phyloP scores from a whole-genome alignment of 2,888 invertebrate species.

The Chelonus formosanus region DNA sequence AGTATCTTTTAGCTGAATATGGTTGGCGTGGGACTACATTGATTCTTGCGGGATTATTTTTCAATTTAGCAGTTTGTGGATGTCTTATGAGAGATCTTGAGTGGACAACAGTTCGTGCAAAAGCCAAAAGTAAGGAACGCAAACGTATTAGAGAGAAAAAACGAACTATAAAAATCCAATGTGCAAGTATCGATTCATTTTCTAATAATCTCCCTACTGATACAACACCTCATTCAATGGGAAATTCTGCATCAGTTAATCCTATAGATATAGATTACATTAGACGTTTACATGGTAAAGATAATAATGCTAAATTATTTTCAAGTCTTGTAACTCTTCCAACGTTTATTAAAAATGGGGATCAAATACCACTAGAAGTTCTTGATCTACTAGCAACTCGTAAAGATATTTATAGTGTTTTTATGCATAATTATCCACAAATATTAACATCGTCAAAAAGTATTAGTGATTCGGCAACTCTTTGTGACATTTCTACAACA shows the following conservation, averaged over 20 bases:
- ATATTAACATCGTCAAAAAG: constrained; percentile 77
- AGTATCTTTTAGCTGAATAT: constrained; percentile 77
- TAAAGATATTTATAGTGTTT: constrained; percentile 76
- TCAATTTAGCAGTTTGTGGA: constrained; percentile 84
- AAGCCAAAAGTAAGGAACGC: constrained; percentile 72
- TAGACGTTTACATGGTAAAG: constrained; percentile 51
- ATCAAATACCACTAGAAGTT: constrained; percentile 80
- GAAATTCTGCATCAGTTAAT: constrained; percentile 56
- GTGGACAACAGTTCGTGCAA: constrained; percentile 73
- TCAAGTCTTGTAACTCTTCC: constrained; percentile 87
- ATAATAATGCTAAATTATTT: constrained; percentile 69
- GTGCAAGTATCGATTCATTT: constrained; percentile 76
- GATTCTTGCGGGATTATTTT: constrained; percentile 82
- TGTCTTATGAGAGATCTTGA: constrained; percentile 81
- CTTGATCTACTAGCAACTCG: constrained; percentile 76
- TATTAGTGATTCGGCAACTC: constrained; percentile 74
- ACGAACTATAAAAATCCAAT: constrained; percentile 67
- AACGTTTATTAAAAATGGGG: constrained; percentile 81
- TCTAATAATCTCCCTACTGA: constrained; percentile 74
- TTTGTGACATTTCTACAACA: constrained; percentile 63
- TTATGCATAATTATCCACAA: constrained; percentile 80
- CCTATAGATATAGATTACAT: constrained; percentile 62
- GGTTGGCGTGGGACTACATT: constrained; percentile 86
- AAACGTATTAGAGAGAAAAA: constrained; percentile 71
- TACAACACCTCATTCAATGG: constrained; percentile 66